Evolutionary conservation across 2,888 invertebrate genomes (phyloP).

Genomic region (Cephus sareptanus): DNA sequence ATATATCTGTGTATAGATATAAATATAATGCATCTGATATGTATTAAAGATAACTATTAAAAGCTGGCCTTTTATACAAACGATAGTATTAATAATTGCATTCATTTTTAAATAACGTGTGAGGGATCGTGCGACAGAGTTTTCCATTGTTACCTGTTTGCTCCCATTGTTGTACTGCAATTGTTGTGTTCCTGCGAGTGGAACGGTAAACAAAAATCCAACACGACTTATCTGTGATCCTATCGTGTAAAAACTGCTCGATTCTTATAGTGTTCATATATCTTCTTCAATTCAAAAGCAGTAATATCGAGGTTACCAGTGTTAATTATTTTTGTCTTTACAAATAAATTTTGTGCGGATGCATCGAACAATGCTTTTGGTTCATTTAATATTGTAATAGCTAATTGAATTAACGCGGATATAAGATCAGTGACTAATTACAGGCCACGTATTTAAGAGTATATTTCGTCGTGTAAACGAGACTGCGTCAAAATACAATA

Average conservation of each 20-base stretch:
- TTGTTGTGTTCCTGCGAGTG: not conserved
- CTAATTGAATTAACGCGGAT: not conserved
- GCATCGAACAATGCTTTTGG: not conserved
- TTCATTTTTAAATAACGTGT: not conserved
- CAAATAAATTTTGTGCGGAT: no score
- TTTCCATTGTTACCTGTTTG: not conserved
- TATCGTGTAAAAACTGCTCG: not conserved
- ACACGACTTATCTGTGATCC: not conserved
- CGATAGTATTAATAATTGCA: not conserved
- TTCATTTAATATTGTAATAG: not conserved
- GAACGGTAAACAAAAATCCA: not conserved
- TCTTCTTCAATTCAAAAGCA: not conserved
- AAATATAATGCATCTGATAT: conserved; percentile 15
- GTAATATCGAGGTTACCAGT: not conserved
- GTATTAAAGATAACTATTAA: conserved; percentile 37
- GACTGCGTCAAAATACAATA: not conserved
- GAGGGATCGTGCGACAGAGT: not conserved
- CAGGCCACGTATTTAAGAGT: not conserved
- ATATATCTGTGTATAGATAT: conserved; percentile 19
- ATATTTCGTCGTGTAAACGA: not conserved
- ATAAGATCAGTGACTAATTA: not conserved
- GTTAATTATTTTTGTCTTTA: not conserved
- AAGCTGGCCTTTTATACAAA: conserved; percentile 49
- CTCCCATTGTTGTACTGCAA: not conserved
- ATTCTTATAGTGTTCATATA: not conserved